Evolutionary conservation across 2,797 vertebrate genomes (phyloP).

Genomic region (Echeneis naucrates): DNA sequence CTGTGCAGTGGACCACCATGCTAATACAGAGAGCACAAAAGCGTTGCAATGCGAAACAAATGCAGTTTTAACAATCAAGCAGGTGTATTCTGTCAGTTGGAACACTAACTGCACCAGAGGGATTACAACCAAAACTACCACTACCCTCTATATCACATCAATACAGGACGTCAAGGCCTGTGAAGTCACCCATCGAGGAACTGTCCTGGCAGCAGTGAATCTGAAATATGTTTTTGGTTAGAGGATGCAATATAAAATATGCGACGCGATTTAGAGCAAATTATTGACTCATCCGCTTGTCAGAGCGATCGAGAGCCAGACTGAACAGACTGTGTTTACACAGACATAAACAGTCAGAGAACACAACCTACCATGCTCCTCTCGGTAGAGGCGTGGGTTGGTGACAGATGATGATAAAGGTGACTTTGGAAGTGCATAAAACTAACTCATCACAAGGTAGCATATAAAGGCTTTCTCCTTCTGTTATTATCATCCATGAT

Average conservation of each 20-base stretch:
- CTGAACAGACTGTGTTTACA: constrained; percentile 31
- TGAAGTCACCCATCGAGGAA: neutral
- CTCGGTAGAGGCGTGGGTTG: neutral
- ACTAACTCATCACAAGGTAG: neutral
- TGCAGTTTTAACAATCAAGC: neutral
- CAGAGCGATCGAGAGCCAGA: constrained; percentile 3
- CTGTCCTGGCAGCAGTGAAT: neutral
- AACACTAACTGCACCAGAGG: neutral
- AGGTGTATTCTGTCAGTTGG: neutral
- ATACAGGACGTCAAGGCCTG: neutral
- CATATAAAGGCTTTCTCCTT: too few relatives aligned
- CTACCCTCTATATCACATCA: neutral
- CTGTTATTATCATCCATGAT: neutral
- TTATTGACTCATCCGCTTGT: constrained; percentile 8
- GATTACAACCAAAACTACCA: neutral
- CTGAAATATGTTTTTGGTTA: constrained; percentile 2
- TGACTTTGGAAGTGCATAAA: neutral
- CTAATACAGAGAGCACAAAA: constrained; percentile 24
- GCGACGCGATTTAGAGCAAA: constrained; percentile 9
- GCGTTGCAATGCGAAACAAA: constrained; percentile 19
- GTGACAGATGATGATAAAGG: neutral
- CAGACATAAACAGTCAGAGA: constrained; percentile 16
- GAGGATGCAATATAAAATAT: neutral
- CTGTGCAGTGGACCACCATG: constrained; percentile 24
- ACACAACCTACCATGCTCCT: constrained; percentile 20